phyloP scores from a whole-genome alignment of 1,140 invertebrate species.

The Andrena cerasifolii region DNA sequence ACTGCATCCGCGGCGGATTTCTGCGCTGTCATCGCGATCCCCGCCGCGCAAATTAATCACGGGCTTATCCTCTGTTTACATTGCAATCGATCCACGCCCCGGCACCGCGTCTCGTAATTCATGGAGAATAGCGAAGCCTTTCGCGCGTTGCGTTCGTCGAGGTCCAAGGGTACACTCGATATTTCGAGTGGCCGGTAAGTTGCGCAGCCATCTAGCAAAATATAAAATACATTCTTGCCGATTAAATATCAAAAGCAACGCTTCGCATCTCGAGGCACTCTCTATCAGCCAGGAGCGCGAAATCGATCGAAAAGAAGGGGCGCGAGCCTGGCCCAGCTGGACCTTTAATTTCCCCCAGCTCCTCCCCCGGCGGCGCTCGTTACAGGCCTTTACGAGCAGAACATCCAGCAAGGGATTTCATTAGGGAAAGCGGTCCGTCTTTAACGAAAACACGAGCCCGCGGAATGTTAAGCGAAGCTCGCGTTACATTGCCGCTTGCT shows the following conservation, averaged over 20 bases:
- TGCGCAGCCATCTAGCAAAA: too few relatives aligned
- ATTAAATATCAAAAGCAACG: too few relatives aligned
- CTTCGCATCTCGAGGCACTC: too few relatives aligned
- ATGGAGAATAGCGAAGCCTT: too few relatives aligned
- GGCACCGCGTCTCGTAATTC: neutral
- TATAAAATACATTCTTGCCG: too few relatives aligned
- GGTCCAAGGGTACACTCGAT: too few relatives aligned
- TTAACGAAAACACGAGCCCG: slow-evolving; percentile 35
- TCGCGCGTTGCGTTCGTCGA: too few relatives aligned
- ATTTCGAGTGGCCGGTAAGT: too few relatives aligned
- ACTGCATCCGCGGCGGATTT: neutral
- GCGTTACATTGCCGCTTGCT: slow-evolving; percentile 1
- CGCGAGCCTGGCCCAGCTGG: neutral
- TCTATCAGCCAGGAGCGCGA: neutral
- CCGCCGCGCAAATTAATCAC: slow-evolving; percentile 4
- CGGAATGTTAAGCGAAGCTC: slow-evolving; percentile 3
- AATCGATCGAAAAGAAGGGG: slow-evolving; percentile 13
- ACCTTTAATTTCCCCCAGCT: slow-evolving; percentile 36
- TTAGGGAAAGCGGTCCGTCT: slow-evolving; percentile 43
- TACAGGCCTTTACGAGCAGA: slow-evolving; percentile 28
- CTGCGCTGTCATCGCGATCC: neutral
- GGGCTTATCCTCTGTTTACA: neutral
- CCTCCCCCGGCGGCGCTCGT: slow-evolving; percentile 1
- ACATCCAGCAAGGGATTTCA: slow-evolving; percentile 52
- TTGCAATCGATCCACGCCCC: neutral